Base-by-base conservation (phyloP, 1,140 invertebrate species). In the Pectinophora gossypiella region DNA sequence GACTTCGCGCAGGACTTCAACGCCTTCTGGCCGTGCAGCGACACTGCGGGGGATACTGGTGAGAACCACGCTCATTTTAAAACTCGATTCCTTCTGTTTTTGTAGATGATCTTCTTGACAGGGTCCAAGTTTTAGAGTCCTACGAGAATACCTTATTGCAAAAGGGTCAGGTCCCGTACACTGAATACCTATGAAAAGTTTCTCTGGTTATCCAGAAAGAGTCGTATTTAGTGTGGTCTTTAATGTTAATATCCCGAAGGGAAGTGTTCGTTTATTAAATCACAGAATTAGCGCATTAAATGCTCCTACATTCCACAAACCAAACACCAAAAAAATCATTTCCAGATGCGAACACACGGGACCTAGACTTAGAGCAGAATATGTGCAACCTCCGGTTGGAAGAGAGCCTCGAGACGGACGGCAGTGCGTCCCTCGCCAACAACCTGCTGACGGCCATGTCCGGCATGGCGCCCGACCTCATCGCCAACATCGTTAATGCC, bases 401-500 rank as follows among this genome's bases (percentile, higher is more conserved):
- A 10, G 23, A 50, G 13, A 20, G 48, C 43, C 40, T 51, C 19
- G 27, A 36, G 18, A 53, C 56, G 42, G 71, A 70, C 21, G 64
- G 60, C 12, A 51, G 59, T 5, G 45, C 51, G 38, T 43, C 62
- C 21, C 60, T 74, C 35, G 64, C 68, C 13, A 58, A 66, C 56
- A 66, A 71, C 56, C 59, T 79, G 48, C 62, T 74, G 10, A 68
- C 64, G 6, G 76, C 73, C 45, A 69, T 76, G 67, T 68, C 59
- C 44, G 46, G 42, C 21, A 61, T 72, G 65, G 40, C 61, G 47
- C 61, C 65, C 16, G 51, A 49, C 50, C 35, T 32, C 51, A 59
- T 64, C 46, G 61, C 64, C 18, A 57, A 63, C 58, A 57, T 67
- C 50, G 64, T 63, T 10, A 66, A 57, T 51, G 59, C 59, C 20